Base-by-base conservation (phyloP, 2,888 invertebrate species). In the Thymelicus sylvestris region DNA sequence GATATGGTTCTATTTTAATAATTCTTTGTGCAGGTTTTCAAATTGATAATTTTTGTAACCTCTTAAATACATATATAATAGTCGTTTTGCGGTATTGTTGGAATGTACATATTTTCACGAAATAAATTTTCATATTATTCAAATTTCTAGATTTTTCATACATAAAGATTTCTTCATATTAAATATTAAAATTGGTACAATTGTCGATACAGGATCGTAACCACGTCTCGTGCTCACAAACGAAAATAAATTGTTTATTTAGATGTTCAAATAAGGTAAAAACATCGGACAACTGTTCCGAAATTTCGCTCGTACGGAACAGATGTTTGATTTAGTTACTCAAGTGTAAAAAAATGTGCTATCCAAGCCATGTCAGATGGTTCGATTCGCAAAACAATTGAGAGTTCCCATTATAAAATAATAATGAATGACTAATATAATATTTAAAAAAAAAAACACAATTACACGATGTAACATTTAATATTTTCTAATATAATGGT, bases 291-390 rank as follows among this genome's bases (percentile, higher is more conserved):
- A 79, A 76, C 77, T 81, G 80, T 77, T 77, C 73, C 70, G 70
- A 78, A 78, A 72, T 75, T 64, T 72, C 44, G 74, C 67, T 75
- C 68, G 69, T 67, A 67, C 66, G 63, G 71, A 76, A 79, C 83
- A 84, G 80, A 79, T 82, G 84, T 79, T 76, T 70, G 67, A 74
- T 74, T 77, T 71, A 66, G 66, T 75, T 76, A 74, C 73, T 77
- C 76, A 76, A 77, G 76, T 82, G 79, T 74, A 74, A 74, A 75
- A 71, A 78, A 76, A 80, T 72, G 72, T 78, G 75, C 62, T 74
- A 73, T 73, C 59, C 39, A 66, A 74, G 73, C 73, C 66, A 73
- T 76, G 79, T 81, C 79, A 80, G 80, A 77, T 82, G 81, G 74
- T 75, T 66, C 73, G 60, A 75, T 73, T 75, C 65, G 74, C 74